Percentiles rank a stretch among this genome's conserved stretches.
Conservation (phyloP, 2,888 invertebrate genomes). For the Holacanthella duospinosa region DNA sequence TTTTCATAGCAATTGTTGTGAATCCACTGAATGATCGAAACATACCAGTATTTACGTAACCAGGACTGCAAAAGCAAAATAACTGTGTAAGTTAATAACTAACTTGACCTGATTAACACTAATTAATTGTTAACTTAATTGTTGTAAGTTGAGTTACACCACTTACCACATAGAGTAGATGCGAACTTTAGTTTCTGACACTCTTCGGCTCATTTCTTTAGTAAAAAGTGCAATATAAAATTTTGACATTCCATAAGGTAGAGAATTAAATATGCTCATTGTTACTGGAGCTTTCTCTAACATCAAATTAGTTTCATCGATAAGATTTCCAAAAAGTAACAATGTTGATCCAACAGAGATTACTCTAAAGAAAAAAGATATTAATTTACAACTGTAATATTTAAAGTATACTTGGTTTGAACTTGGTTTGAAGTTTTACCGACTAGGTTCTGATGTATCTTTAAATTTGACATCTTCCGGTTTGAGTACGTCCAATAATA, state of each 20-base stretch:
- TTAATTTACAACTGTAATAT: neutral
- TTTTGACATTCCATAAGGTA: conserved; percentile 61
- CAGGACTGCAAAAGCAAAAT: conserved; percentile 5
- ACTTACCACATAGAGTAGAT: conserved; percentile 53
- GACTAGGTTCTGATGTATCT: conserved; percentile 44
- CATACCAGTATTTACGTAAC: conserved; percentile 5
- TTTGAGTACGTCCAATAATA: conserved; percentile 56
- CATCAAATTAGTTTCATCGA: conserved; percentile 59
- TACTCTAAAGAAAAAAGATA: neutral
- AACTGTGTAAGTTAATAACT: neutral
- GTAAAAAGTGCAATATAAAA: conserved; percentile 64
- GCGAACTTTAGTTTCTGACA: conserved; percentile 50
- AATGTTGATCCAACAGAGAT: neutral
- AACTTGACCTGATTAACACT: too few relatives aligned
- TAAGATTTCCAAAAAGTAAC: conserved; percentile 49
- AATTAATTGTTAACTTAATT: neutral
- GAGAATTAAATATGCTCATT: conserved; percentile 4
- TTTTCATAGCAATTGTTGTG: neutral
- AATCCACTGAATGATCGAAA: neutral
- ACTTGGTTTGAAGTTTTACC: too few relatives aligned
- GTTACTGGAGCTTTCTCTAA: conserved; percentile 45
- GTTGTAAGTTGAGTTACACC: neutral
- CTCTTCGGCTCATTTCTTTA: conserved; percentile 51
- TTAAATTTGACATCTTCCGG: too few relatives aligned
- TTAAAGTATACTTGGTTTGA: too few relatives aligned